These are phyloP conservation scores for Gadopsis marmoratus DNA, from an alignment of 2,797 vertebrate genomes.

Conservation along the genomic window DNA sequence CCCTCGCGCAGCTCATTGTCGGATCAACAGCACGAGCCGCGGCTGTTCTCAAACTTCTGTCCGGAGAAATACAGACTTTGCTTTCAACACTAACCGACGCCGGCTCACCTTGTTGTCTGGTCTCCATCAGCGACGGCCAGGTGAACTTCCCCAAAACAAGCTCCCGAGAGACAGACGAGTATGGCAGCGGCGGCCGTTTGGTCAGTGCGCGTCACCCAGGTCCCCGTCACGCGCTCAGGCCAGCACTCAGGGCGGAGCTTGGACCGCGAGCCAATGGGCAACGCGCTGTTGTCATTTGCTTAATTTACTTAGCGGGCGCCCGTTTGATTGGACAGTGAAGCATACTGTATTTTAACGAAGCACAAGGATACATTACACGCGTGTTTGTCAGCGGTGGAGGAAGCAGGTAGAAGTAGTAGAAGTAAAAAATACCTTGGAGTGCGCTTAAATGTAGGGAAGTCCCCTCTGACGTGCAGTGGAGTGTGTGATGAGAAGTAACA, in stretches of 20 bases:
- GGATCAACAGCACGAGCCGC: constrained; percentile 3
- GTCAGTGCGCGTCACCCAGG: constrained; percentile 31
- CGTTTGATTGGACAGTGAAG: too few relatives aligned
- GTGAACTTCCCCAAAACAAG: constrained; percentile 25
- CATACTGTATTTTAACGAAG: not conserved
- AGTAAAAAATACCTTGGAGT: not conserved
- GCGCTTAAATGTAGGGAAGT: too few relatives aligned
- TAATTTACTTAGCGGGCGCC: not conserved
- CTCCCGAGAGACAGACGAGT: constrained; percentile 15
- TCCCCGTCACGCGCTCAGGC: constrained; percentile 65
- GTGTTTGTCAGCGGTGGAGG: not conserved
- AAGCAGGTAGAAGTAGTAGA: not conserved
- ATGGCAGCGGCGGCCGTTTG: constrained; percentile 21
- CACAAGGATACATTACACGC: not conserved
- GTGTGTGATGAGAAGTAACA: too few relatives aligned
- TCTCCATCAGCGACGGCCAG: constrained; percentile 78
- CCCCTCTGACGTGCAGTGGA: not conserved
- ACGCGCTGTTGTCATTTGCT: constrained; percentile 8
- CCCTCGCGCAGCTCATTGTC: constrained; percentile 38
- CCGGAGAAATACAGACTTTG: not conserved
- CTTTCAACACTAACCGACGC: not conserved
- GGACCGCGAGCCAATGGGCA: constrained; percentile 58
- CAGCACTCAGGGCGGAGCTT: constrained; percentile 67
- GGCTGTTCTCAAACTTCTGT: not conserved
- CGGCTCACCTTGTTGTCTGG: constrained; percentile 84